These are phyloP conservation scores for Rhaphigaster nebulosa DNA, from an alignment of 2,888 invertebrate species.

Conservation along the genomic window DNA sequence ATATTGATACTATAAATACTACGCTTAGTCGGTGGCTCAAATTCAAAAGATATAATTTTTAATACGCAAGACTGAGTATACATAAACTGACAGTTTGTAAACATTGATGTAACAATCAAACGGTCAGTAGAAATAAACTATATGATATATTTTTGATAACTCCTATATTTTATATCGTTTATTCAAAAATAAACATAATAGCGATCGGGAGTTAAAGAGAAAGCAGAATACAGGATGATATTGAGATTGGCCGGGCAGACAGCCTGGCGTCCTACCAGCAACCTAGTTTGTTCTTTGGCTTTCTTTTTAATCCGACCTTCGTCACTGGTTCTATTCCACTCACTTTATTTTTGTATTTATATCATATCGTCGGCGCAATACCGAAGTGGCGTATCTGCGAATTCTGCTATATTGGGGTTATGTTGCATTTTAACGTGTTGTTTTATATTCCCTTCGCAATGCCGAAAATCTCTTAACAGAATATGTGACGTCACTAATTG, in stretches of 20 bases:
- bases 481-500: too few relatives aligned
- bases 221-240: conserved; percentile 6
- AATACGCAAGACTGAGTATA: too few relatives aligned
- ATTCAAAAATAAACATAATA: not conserved
- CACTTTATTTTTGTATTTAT: too few relatives aligned
- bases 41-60: too few relatives aligned
- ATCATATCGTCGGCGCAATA: too few relatives aligned
- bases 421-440: too few relatives aligned
- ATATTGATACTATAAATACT: too few relatives aligned
- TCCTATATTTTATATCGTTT: not conserved
- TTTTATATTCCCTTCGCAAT: too few relatives aligned
- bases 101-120: not conserved
- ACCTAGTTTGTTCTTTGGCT: not conserved
- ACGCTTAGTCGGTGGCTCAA: too few relatives aligned
- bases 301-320: conserved; percentile 3
- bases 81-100: not conserved
- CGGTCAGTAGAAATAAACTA: not conserved
- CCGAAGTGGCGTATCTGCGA: too few relatives aligned
- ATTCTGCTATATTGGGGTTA: too few relatives aligned
- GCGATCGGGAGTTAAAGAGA: not conserved
- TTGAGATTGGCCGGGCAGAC: conserved; percentile 22
- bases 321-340: not conserved
- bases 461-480: too few relatives aligned
- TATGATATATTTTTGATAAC: not conserved
- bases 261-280: conserved; percentile 21